Evolutionary conservation across 2,797 vertebrate genomes (phyloP).

Genomic region (Decapterus maruadsi): DNA sequence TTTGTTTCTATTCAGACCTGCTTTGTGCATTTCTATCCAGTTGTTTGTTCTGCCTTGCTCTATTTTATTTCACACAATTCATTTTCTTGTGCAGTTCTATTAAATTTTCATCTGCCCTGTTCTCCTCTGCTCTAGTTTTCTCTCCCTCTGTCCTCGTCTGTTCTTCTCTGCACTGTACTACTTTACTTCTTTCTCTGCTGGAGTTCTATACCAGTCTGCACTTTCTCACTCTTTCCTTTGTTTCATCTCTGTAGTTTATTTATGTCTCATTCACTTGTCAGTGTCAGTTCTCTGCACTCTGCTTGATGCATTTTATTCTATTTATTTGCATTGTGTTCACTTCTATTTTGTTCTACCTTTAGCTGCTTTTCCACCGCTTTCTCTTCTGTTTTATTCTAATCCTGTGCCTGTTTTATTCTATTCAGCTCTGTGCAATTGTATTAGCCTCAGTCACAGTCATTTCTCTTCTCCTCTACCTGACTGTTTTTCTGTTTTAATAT

Average conservation of each 20-base stretch:
- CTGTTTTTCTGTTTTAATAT: slow-evolving; percentile 24
- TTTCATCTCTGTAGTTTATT: neutral
- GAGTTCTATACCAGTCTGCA: neutral
- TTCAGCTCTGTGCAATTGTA: slow-evolving; percentile 13
- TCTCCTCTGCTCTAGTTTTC: neutral
- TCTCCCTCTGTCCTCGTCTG: neutral
- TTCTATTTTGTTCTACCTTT: neutral
- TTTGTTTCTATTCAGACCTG: neutral
- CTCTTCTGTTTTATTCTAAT: slow-evolving; percentile 13
- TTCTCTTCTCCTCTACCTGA: slow-evolving; percentile 12
- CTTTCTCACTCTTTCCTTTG: neutral
- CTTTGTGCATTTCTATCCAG: neutral
- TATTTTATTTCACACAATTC: neutral
- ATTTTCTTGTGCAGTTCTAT: neutral
- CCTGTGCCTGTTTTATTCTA: neutral
- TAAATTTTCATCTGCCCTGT: neutral
- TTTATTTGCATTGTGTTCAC: neutral
- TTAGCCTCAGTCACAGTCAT: slow-evolving; percentile 44
- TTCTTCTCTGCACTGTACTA: neutral
- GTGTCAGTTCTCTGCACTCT: neutral
- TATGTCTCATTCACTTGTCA: neutral
- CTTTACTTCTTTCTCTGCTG: neutral
- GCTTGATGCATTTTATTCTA: neutral
- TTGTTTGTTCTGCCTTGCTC: neutral
- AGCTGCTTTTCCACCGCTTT: neutral